These are phyloP conservation scores for Lucilia cuprina DNA, from an alignment of 1,140 invertebrate genomes.

Conservation along the genomic window DNA sequence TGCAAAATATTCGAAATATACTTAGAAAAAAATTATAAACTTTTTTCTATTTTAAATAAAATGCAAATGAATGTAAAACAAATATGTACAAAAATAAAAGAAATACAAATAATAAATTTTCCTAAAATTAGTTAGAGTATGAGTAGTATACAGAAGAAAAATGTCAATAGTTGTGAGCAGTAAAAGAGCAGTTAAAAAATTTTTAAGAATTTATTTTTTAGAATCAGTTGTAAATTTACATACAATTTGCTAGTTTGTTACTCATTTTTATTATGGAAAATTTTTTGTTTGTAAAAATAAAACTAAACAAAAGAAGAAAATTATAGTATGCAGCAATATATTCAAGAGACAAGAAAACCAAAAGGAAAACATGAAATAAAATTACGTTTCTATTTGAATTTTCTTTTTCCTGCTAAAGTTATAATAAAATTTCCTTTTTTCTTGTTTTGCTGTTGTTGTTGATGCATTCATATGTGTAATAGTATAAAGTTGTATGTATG, in stretches of 20 bases:
- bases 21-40: neutral
- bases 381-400: neutral
- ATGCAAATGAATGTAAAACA: constrained; percentile 7
- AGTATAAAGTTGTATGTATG: neutral
- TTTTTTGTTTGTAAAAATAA: neutral
- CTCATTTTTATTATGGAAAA: neutral
- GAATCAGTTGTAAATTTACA: neutral
- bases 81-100: neutral
- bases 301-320: neutral
- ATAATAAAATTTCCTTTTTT: neutral
- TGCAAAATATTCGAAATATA: no score
- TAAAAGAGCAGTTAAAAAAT: neutral
- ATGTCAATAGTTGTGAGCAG: neutral
- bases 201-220: neutral
- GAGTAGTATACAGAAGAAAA: neutral
- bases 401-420: neutral
- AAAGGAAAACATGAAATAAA: neutral
- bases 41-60: neutral
- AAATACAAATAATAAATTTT: neutral
- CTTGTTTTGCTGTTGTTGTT: neutral
- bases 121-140: neutral
- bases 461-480: neutral
- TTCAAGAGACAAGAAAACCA: neutral
- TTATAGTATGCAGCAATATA: neutral
- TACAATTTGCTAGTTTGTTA: no score